phyloP scores from a whole-genome alignment of 2,113 vertebrate species.

The Xiphorhynchus elegans region DNA sequence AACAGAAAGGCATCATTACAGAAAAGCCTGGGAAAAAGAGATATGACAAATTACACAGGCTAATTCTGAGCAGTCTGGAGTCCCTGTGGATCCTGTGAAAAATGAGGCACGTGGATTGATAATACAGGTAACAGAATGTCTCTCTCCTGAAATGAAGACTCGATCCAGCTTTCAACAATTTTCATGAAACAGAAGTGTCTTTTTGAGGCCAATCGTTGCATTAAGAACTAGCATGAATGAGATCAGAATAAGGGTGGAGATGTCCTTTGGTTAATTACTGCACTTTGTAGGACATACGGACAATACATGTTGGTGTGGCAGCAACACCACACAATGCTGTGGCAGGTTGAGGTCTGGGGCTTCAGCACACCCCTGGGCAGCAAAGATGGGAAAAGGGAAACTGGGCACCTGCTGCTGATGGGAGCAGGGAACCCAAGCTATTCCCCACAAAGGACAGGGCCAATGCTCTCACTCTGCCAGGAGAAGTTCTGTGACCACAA shows the following conservation, averaged over 20 bases:
- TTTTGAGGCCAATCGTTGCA: background rate
- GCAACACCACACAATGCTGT: fast-evolving
- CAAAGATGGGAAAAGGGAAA: background rate
- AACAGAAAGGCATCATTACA: slow-evolving; percentile 13
- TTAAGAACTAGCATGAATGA: background rate
- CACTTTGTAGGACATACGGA: background rate
- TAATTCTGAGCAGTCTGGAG: slow-evolving; percentile 32
- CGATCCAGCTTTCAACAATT: background rate
- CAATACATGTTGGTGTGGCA: background rate
- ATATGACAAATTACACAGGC: slow-evolving; percentile 24
- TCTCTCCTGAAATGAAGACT: background rate
- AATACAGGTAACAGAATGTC: slow-evolving; percentile 4
- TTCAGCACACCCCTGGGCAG: background rate
- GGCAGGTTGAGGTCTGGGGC: background rate
- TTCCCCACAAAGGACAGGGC: background rate
- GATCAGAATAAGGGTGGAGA: background rate
- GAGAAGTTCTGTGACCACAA: background rate
- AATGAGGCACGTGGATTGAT: background rate
- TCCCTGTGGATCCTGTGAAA: background rate
- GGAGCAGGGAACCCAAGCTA: background rate
- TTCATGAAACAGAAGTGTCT: background rate
- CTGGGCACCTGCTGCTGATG: fast-evolving
- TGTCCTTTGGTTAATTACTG: background rate
- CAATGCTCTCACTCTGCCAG: background rate
- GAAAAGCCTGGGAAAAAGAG: slow-evolving; percentile 39